Evolutionary conservation across 1,140 invertebrate species (phyloP), one percentile per base, ranked within the genome.

Genomic region (Drosophila tristis): DNA sequence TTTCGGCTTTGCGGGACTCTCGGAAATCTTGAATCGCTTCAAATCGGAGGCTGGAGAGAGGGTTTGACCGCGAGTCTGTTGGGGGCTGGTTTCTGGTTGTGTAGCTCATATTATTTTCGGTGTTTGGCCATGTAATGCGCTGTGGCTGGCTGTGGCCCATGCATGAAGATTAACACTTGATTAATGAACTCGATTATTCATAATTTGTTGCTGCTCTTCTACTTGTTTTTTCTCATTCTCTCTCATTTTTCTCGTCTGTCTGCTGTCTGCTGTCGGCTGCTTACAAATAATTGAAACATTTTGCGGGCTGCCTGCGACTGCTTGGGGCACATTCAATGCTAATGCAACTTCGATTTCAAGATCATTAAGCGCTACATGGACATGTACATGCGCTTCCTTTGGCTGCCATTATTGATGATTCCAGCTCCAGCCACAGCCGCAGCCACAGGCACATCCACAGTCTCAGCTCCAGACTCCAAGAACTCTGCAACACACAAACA

Each of bases 111-210:
- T 66, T 50, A 56, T 76, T 75, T 67, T 57, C 60, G 44, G 35
- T 55, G 55, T 74, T 45, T 35, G 63, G 56, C 48, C 49, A 53
- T 76, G 73, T 76, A 64, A 75, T 80, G 47, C 29, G 68, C 35
- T 77, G 72, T 61, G 70, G 26, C 26, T 26, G 26, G 26, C 26
- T 26, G 26, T 8, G 29, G 49, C 8, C 45, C 76, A 74, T 68
- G 74, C 63, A 74, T 55, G 62, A 76, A 89, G 84, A 89, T 89
- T 89, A 89, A 78, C 75, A 61, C 73, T 64, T 89, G 76, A 89
- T 89, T 89, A 89, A 89, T 89, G 84, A 89, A 59, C 51, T 51
- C 72, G 76, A 89, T 89, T 89, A 84, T 80, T 89, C 79, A 89
- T 80, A 84, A 87, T 87, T 82, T 89, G 73, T 89, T 80, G 70